Evolutionary conservation across 2,113 vertebrate genomes (phyloP), one percentile per base, ranked within the genome.

Genomic region (Probosciger aterrimus): DNA sequence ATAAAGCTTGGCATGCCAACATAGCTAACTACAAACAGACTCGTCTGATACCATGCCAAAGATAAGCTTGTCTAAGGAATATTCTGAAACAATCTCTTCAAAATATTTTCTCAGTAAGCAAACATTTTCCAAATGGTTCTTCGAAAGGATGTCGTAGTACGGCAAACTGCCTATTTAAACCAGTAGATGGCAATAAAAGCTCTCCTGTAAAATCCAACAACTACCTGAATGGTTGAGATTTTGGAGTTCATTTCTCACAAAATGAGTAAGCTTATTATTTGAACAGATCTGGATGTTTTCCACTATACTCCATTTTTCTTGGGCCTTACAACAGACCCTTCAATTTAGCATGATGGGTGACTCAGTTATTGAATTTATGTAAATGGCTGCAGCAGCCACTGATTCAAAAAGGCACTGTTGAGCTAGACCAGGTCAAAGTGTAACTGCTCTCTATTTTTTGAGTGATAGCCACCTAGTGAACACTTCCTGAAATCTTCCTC

Each of bases 181-280:
- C 97, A 96, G 92, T 85, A 97, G 97, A 94, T 96, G 96, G 97
- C 91, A 97, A 96, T 87, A 96, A 92, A 89, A 92, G 73, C 67
- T 68, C 71, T 92, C 43, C 78, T 65, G 68, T 88, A 90, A 94
- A 93, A 92, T 33, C 49, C 47, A 74, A 13, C 31, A 9, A 17
- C 14, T 30, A 13, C 15, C 63, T 41, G 44, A 73, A 85, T 5
- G 18, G n/a, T 13, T 74, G 55, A 70, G 55, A 52, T 35, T 88
- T 44, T 15, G 3, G 63, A 88, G 41, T 30, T 88, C 10, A 49
- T 62, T 82, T 87, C 75, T 79, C 70, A 92, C 24, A 64, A 89
- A 89, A 87, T 44, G 41, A 85, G 31, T 62, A 91, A 79, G 67
- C n/a, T 65, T 53, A 41, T 73, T 86, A 69, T 60, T 71, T 59